Evolutionary conservation across 2,113 vertebrate species (phyloP).

Genomic region (Lucifuga dentata): DNA sequence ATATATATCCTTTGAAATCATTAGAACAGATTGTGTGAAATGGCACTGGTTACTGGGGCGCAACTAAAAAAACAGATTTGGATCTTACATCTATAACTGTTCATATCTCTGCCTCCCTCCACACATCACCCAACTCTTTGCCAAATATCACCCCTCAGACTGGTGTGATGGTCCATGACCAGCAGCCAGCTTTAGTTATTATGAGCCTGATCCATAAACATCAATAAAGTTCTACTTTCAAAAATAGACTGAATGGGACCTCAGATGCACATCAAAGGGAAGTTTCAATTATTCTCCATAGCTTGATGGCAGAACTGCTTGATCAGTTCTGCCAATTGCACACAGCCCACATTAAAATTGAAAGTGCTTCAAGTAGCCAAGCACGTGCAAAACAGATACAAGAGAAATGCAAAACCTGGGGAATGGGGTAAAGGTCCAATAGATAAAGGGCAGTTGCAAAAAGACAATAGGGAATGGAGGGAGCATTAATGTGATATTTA

Average conservation of each 20-base stretch:
- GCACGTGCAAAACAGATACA: slow-evolving; percentile 21
- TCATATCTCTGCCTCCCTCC: slow-evolving; percentile 52
- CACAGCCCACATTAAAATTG: not conserved
- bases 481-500: not conserved
- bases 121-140: slow-evolving; percentile 61
- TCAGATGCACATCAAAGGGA: slow-evolving; percentile 27
- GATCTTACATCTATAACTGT: slow-evolving; percentile 28
- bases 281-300: slow-evolving; percentile 11
- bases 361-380: not conserved
- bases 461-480: not conserved
- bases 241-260: slow-evolving; percentile 51
- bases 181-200: slow-evolving; percentile 35
- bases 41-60: slow-evolving; percentile 31
- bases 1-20: not conserved
- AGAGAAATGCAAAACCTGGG: not conserved
- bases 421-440: too few relatives aligned
- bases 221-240: slow-evolving; percentile 56
- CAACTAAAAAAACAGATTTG: slow-evolving; percentile 50
- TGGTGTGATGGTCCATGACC: slow-evolving; percentile 42
- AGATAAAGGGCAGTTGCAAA: too few relatives aligned
- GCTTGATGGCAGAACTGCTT: too few relatives aligned
- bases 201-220: slow-evolving; percentile 64
- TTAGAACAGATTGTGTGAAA: slow-evolving; percentile 16
- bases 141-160: slow-evolving; percentile 57
- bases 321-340: slow-evolving; percentile 16